These are phyloP conservation scores for Amphipyra tragopoginis DNA, from an alignment of 2,888 invertebrate species.

Conservation along the genomic window DNA sequence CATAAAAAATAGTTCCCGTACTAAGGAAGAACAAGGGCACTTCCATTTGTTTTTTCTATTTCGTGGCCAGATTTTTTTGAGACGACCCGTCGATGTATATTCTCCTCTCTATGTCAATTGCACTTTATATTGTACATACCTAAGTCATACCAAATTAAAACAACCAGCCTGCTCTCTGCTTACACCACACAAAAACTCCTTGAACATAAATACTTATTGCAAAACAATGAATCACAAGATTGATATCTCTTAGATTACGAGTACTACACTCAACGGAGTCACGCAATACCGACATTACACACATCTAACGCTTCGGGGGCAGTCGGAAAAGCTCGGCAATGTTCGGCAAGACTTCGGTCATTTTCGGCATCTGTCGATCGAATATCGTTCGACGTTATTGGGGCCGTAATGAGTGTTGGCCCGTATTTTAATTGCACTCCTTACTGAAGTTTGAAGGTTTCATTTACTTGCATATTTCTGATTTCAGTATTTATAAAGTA, in stretches of 20 bases:
- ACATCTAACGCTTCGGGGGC: conserved; percentile 30
- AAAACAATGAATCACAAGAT: conserved; percentile 49
- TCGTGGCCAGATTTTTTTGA: no score
- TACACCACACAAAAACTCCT: not conserved
- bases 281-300: conserved; percentile 48
- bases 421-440: conserved; percentile 47
- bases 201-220: conserved; percentile 2
- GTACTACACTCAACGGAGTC: conserved; percentile 37
- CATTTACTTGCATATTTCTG: not conserved
- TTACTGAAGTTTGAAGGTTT: conserved; percentile 6
- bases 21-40: no score
- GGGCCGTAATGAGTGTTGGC: conserved; percentile 28
- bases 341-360: conserved; percentile 24
- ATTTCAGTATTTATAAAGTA: not conserved
- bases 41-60: no score
- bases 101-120: no score
- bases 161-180: not conserved
- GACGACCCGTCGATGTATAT: no score
- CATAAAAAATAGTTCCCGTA: no score
- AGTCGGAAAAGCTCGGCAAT: conserved; percentile 23
- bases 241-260: conserved; percentile 45
- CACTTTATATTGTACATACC: not conserved
- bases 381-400: conserved; percentile 45
- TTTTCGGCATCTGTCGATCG: conserved; percentile 41
- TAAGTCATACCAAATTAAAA: not conserved